Evolutionary conservation across 2,888 invertebrate species (phyloP), one percentile per base, ranked within the genome.

Genomic region (Oithona nana): DNA sequence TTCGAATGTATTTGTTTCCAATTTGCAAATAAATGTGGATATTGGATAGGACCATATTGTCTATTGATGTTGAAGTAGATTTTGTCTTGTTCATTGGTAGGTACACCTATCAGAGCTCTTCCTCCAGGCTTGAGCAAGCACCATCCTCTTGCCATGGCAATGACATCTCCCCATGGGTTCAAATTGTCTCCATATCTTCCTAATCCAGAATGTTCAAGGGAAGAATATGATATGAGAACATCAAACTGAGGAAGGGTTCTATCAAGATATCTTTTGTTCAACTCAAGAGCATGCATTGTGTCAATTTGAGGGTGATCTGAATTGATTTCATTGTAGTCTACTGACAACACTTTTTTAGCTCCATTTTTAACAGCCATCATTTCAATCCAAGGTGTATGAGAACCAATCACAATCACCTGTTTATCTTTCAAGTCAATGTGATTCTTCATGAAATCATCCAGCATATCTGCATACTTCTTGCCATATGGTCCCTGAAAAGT

Each of bases 101-200:
- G 59, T 6, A 59, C 59, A 13, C 59, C 59, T 4, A 59, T 49
- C 16, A 59, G 11, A 20, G 57, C 57, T 22, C n/a, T 24, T 16
- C 30, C 57, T 6, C 3, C 4, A 20, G 29, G 30, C 28, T 57
- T 57, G 16, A 57, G 11, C 4, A 59, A 16, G 22, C 59, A 59
- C 59, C 59, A 59, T 13, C 49, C 16, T 22, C 28, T 48, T 24
- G 59, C 59, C 48, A 59, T 50, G 4, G 49, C 31, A 48, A 59
- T 49, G 8, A 59, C 16, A 49, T 59, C 59, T 26, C 59, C 59
- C 26, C 28, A 59, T 6, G 59, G 59, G 28, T 59, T 59, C 28
- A 59, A 26, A 26, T 8, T 28, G 22, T 59, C 59, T 20, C 59
- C 49, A 59, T 59, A 59, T 4, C 50, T 20, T 24, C 59, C 59